These are phyloP conservation scores for Hoplias malabaricus DNA, from an alignment of 2,113 vertebrate genomes.

Conservation along the genomic window DNA sequence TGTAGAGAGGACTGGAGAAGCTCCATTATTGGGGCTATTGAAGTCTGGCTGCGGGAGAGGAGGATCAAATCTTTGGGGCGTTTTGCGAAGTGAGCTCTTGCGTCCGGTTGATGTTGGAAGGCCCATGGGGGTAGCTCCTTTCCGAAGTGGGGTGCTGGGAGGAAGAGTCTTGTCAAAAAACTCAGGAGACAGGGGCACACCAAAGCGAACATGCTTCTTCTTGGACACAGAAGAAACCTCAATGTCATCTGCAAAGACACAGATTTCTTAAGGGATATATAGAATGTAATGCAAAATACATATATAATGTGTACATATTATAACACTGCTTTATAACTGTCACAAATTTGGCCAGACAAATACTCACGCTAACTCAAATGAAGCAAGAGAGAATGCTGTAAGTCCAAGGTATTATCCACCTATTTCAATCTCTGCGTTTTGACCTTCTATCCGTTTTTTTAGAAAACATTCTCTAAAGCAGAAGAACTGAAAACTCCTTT, in stretches of 20 bases:
- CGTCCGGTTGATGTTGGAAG: conserved; percentile 46
- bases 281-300: too few relatives aligned
- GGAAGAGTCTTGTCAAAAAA: conserved; percentile 75
- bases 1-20: conserved; percentile 50
- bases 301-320: too few relatives aligned
- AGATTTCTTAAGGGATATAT: too few relatives aligned
- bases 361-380: too few relatives aligned
- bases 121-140: conserved; percentile 61
- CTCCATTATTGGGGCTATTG: conserved; percentile 50
- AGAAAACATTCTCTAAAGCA: too few relatives aligned
- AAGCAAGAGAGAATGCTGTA: too few relatives aligned
- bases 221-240: conserved; percentile 30
- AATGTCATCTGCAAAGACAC: conserved; percentile 36
- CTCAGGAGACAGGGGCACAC: conserved; percentile 72
- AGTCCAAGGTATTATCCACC: too few relatives aligned
- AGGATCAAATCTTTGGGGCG: conserved; percentile 55
- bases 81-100: conserved; percentile 65
- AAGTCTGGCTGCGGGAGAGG: conserved; percentile 39
- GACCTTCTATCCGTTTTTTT: too few relatives aligned
- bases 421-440: too few relatives aligned
- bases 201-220: conserved; percentile 73
- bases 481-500: too few relatives aligned
- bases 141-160: conserved; percentile 75
- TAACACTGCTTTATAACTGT: too few relatives aligned
- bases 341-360: too few relatives aligned